These are phyloP conservation scores for Cosmopolites sordidus DNA, from an alignment of 2,888 invertebrate species.

Conservation along the genomic window DNA sequence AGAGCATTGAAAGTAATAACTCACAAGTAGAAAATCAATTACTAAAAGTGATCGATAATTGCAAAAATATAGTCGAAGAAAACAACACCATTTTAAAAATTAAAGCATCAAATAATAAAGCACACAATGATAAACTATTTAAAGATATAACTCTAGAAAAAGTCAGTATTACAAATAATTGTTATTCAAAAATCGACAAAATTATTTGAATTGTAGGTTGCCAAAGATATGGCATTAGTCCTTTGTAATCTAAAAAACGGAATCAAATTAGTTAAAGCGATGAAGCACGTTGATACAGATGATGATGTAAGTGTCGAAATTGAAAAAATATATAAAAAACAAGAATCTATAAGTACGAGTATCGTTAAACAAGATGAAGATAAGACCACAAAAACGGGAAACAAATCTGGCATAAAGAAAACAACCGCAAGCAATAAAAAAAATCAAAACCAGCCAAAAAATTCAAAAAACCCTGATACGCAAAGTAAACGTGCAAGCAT, in stretches of 20 bases:
- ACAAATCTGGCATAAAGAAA: no score
- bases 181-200: no score
- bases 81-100: not conserved
- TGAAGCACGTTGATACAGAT: slow-evolving; percentile 19
- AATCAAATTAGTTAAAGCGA: slow-evolving; percentile 16
- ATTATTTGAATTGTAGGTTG: slow-evolving; percentile 28
- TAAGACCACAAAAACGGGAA: no score
- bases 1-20: no score
- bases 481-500: not conserved
- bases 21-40: slow-evolving; percentile 5
- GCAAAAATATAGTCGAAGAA: slow-evolving; percentile 4
- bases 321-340: slow-evolving; percentile 23
- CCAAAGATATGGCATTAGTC: slow-evolving; percentile 25
- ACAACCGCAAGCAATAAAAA: slow-evolving; percentile 2
- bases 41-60: slow-evolving; percentile 3
- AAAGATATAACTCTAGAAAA: slow-evolving; percentile 5
- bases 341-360: not conserved
- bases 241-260: slow-evolving; percentile 21
- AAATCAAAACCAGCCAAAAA: slow-evolving; percentile 3
- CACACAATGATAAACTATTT: no score
- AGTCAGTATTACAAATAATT: slow-evolving; percentile 6
- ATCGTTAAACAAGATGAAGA: no score
- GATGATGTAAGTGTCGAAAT: slow-evolving; percentile 27
- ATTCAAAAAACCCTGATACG: no score
- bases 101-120: no score